These are phyloP conservation scores for Caradrina clavipalpis DNA, from an alignment of 2,888 invertebrate species.

Conservation along the genomic window DNA sequence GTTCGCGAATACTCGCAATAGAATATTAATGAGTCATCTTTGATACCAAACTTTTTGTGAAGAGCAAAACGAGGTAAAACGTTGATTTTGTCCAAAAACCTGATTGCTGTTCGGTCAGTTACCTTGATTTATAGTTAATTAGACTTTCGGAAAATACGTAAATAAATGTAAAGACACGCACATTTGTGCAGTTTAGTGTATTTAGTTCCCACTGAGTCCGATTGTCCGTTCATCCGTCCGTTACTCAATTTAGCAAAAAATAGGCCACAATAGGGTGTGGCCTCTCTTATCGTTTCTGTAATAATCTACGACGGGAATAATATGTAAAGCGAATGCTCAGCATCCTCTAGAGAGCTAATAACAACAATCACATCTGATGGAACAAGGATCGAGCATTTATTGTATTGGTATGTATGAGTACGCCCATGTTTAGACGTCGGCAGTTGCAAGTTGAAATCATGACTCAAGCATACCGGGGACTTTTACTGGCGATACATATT, in stretches of 20 bases:
- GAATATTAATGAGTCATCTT: conserved; percentile 29
- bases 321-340: conserved; percentile 3
- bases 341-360: neutral
- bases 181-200: neutral
- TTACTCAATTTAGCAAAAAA: conserved; percentile 38
- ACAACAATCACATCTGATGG: neutral
- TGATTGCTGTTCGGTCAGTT: conserved; percentile 7
- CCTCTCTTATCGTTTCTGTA: neutral
- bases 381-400: conserved; percentile 5
- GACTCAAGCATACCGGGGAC: conserved; percentile 28
- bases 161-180: conserved; percentile 8
- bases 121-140: conserved; percentile 22
- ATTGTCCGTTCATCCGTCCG: neutral
- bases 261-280: neutral
- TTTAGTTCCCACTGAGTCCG: neutral
- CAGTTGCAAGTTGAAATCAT: conserved; percentile 13
- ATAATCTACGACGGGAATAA: neutral
- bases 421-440: conserved; percentile 10
- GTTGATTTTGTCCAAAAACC: conserved; percentile 14
- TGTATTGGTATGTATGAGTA: conserved; percentile 15
- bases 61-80: conserved; percentile 16
- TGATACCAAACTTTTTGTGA: conserved; percentile 19
- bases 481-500: conserved; percentile 20
- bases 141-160: conserved; percentile 8
- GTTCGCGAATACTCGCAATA: conserved; percentile 8